Evolutionary conservation across 2,888 invertebrate species (phyloP).

Genomic region (Octonoba sinensis): DNA sequence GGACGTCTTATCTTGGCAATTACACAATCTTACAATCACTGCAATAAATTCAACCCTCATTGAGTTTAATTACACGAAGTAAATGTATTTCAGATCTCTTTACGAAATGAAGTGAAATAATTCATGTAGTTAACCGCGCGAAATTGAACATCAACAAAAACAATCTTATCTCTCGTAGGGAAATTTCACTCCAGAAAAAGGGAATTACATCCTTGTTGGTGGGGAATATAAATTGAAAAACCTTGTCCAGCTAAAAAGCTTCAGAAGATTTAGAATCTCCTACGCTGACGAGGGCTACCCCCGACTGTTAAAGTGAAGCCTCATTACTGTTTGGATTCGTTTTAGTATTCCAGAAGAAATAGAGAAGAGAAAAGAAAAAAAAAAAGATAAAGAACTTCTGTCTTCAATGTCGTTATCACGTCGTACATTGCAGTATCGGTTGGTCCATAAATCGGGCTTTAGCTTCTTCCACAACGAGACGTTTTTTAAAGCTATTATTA

Average conservation of each 20-base stretch:
- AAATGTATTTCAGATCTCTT: not conserved
- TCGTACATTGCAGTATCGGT: slow-evolving; percentile 44
- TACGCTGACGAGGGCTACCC: slow-evolving; percentile 31
- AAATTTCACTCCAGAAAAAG: slow-evolving; percentile 9
- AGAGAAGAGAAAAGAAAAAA: slow-evolving; percentile 4
- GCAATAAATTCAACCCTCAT: too few relatives aligned
- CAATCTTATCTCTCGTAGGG: slow-evolving; percentile 1
- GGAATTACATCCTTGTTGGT: slow-evolving; percentile 25
- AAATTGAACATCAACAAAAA: not conserved
- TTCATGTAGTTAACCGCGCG: not conserved
- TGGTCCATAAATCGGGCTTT: slow-evolving; percentile 28
- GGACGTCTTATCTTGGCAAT: too few relatives aligned
- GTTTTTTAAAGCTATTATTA: slow-evolving; percentile 10
- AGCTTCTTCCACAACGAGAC: slow-evolving; percentile 3
- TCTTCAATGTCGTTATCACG: slow-evolving; percentile 61
- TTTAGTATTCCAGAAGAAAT: slow-evolving; percentile 48
- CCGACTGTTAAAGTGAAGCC: slow-evolving; percentile 48
- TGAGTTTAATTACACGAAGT: not conserved
- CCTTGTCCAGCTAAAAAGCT: slow-evolving; percentile 47
- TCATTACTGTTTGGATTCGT: slow-evolving; percentile 60
- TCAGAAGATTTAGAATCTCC: slow-evolving; percentile 51
- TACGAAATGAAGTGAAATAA: not conserved
- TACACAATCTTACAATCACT: too few relatives aligned
- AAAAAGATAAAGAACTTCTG: slow-evolving; percentile 53
- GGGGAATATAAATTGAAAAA: slow-evolving; percentile 59